Evolutionary conservation across 2,797 vertebrate species (phyloP), one percentile per base, ranked within the genome.

Genomic region (Trichosurus vulpecula): DNA sequence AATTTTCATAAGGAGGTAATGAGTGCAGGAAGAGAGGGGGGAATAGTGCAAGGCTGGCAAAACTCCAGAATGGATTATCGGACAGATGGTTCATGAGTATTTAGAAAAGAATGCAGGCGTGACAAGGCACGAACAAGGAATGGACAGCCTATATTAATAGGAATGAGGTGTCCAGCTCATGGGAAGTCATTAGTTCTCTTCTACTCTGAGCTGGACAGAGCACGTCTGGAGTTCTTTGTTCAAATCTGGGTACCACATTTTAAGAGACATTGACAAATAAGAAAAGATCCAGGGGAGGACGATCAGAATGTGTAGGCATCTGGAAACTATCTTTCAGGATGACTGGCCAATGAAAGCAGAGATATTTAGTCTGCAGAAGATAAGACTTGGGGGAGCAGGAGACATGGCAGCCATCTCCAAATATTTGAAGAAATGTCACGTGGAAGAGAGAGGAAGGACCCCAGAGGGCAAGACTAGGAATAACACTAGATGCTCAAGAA

Each of bases 101-200:
- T 94, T 92, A 95, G 92, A 91, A 96, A 94, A 97, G 52, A 54
- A 81, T 92, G 54, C 56, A 52, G 53, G 47, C 56, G 52, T 91
- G 90, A 61, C 35, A 74, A 92, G 92, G 90, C 57, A 92, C 19
- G 9, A 54, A 61, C 61, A 90, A 57, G 94, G 66, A 94, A 4
- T 4, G 11, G 52, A 81, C 10, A 47, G 74, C 22, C 74, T 29
- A 22, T 31, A 25, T 1, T 8, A 14, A 54, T 35, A 87, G 41
- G 54, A 55, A 52, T 1, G 9, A 52, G 91, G 87, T 2, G 27
- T 90, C 30, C 29, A 47, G 3, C 9, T 61, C 56, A 52, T 4
- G 8, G 47, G 29, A 52, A 61, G 52, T 22, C 11, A 19, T 31
- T 11, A 30, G 55, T 31, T 47, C 55, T 51, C 8, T 31, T 58